A percentile compares a stretch with the other conserved stretches of the same genome.
phyloP scores from a whole-genome alignment of 1,140 invertebrate genomes.

The Caenorhabditis briggsae region DNA sequence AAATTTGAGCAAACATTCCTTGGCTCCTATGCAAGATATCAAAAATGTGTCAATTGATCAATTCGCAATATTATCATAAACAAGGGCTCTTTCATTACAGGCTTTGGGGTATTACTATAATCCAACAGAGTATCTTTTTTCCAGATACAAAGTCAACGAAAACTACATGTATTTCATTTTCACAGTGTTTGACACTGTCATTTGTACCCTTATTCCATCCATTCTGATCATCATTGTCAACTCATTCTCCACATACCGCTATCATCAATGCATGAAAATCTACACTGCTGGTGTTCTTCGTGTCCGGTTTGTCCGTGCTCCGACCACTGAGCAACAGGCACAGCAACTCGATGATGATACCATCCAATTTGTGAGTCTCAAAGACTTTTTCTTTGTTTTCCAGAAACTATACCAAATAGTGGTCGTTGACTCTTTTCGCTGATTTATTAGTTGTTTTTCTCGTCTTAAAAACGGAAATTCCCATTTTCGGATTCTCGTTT shows the following conservation, averaged over 20 bases:
- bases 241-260: constrained; percentile 73
- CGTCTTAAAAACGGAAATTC: no score
- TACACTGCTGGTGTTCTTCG: constrained; percentile 75
- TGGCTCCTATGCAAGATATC: no score
- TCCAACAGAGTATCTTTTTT: not conserved
- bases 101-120: not conserved
- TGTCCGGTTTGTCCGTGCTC: constrained; percentile 73
- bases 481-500: no score
- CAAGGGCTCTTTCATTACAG: not conserved
- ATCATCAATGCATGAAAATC: constrained; percentile 77
- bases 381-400: not conserved
- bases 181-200: constrained; percentile 74
- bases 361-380: constrained; percentile 53
- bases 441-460: constrained; percentile 16
- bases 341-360: constrained; percentile 52
- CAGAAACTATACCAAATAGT: not conserved
- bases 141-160: constrained; percentile 71
- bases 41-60: no score
- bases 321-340: constrained; percentile 57
- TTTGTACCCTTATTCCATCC: constrained; percentile 76
- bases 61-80: no score
- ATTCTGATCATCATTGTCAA: constrained; percentile 77
- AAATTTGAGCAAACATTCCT: no score
- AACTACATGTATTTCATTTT: constrained; percentile 72
- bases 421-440: constrained; percentile 31